Percentiles rank a stretch among this genome's conserved stretches.
Conservation (phyloP, 2,797 vertebrate genomes). For the Trichosurus vulpecula region DNA sequence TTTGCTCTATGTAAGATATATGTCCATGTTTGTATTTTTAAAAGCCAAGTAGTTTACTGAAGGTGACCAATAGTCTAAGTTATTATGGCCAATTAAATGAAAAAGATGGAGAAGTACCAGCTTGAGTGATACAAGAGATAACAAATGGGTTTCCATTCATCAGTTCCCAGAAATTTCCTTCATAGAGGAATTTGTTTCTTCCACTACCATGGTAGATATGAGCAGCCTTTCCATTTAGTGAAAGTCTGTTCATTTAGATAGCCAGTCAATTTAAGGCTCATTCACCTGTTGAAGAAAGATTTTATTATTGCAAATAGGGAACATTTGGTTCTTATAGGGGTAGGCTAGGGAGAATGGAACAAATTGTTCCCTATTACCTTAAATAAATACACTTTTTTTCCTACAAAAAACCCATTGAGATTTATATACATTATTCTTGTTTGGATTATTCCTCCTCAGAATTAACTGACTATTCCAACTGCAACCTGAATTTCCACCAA, state of each 20-base stretch:
- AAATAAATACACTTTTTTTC: constrained; percentile 11
- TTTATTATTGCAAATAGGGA: constrained; percentile 43
- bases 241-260: constrained; percentile 55
- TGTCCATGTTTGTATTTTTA: not conserved
- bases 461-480: constrained; percentile 29
- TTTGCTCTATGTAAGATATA: constrained; percentile 30
- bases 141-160: constrained; percentile 36
- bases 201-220: constrained; percentile 43
- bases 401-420: not conserved
- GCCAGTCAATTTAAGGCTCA: constrained; percentile 28
- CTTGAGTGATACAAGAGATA: constrained; percentile 12
- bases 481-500: constrained; percentile 37
- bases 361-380: constrained; percentile 1
- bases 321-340: not conserved
- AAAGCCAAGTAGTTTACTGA: constrained; percentile 37
- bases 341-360: not conserved
- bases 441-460: constrained; percentile 46
- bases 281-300: not conserved
- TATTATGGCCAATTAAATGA: constrained; percentile 53
- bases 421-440: constrained; percentile 8
- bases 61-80: constrained; percentile 8
- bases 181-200: constrained; percentile 32
- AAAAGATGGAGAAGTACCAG: constrained; percentile 48
- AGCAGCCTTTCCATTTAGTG: constrained; percentile 41
- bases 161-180: constrained; percentile 30